Conservation (phyloP, 2,797 vertebrate species). For the Clarias platycephalus region DNA sequence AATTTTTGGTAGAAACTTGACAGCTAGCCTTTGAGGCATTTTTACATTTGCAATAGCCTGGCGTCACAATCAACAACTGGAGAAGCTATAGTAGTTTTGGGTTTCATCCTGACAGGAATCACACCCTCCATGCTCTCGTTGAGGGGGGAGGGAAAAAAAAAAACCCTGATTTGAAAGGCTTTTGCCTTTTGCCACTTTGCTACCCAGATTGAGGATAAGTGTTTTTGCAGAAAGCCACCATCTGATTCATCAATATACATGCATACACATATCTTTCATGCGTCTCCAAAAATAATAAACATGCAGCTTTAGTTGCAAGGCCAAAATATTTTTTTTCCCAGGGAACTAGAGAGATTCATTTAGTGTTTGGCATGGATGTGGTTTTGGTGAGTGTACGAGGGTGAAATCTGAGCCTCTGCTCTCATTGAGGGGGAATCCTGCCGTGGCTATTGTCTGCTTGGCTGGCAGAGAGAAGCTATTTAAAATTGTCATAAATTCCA, state of each 20-base stretch:
- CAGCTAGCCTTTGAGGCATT: not conserved
- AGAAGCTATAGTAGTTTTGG: not conserved
- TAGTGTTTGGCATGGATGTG: slow-evolving; percentile 39
- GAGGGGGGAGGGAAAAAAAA: no score
- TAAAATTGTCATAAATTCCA: slow-evolving; percentile 52
- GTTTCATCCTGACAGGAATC: not conserved
- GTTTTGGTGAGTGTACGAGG: slow-evolving; percentile 35
- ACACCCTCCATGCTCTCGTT: not conserved
- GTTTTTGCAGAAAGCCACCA: slow-evolving; percentile 22
- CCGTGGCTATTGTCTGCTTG: slow-evolving; percentile 53
- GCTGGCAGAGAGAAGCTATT: slow-evolving; percentile 46
- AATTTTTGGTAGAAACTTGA: not conserved
- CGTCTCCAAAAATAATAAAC: slow-evolving; percentile 22
- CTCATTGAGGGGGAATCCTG: slow-evolving; percentile 49
- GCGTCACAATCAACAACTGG: not conserved
- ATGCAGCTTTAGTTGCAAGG: slow-evolving; percentile 6
- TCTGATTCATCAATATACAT: slow-evolving; percentile 8
- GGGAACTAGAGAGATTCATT: slow-evolving; percentile 34
- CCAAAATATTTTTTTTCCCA: slow-evolving; percentile 20
- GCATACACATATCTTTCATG: slow-evolving; percentile 15
- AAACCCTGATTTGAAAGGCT: slow-evolving; percentile 6
- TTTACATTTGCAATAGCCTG: not conserved
- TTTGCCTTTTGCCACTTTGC: not conserved
- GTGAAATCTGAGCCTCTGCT: slow-evolving; percentile 50
- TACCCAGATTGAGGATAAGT: slow-evolving; percentile 10